Evolutionary conservation across 2,888 invertebrate species (phyloP), one percentile per base, ranked within the genome.

Genomic region (Callyntrura sp.): DNA sequence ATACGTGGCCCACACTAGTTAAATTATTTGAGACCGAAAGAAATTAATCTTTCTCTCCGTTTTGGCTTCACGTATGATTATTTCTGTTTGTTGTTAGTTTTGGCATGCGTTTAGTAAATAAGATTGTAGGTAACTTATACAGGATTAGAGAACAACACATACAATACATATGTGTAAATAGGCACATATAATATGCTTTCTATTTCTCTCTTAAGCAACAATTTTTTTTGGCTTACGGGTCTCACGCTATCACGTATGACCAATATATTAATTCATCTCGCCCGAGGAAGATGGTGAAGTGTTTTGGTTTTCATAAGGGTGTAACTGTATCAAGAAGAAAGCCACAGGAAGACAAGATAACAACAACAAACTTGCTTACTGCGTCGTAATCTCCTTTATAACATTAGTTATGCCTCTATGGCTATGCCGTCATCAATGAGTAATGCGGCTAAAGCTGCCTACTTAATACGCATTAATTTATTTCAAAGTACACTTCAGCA

Each of bases 21-120:
- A 48, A 73, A 45, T 48, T 73, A 85, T 85, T 73, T 85, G 73
- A 60, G 73, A 73, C 48, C 2, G 60, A 76, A 57, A 73, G 73
- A 73, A 85, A 85, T 85, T 68, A 51, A 57, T 48, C 57, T 60
- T 83, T 25, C 62, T 25, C 5, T 85, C 73, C 45, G 45, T 45
- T 45, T 45, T 65, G 6, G 48, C 23, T 48, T 45, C 23, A 12
- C 73, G 12, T 45, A 17, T 43, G 43, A 2, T 12, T 28, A 25
- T 2, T 8, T 28, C 25, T 62, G n/a, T 51, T 51, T 2, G 60
- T 17, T 60, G 6, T 51, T 14, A 8, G n/a, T 51, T 51, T 51
- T 51, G 51, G 51, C 51, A 51, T 51, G n/a, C n/a, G n/a, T 3
- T 2, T 12, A 51, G n/a, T 14, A 51, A n/a, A 51, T 51, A 51